Evolutionary conservation across 37 sponge, comb jelly and placozoan genomes (phyloP).

Genomic region (Oopsacas minuta): DNA sequence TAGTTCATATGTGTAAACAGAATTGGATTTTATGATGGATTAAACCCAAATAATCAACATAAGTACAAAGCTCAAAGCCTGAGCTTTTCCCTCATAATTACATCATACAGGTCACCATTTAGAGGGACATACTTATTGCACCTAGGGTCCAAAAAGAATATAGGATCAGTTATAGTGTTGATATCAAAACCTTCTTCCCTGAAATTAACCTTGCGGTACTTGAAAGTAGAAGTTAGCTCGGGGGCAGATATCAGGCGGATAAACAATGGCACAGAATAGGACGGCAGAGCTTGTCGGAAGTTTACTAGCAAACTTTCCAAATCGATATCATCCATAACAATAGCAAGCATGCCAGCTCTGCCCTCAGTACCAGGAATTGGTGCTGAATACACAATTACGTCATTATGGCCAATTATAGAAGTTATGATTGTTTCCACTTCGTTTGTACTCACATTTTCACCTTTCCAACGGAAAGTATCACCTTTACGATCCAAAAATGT

Average conservation of each 20-base stretch:
- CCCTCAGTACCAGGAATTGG: conserved; percentile 49
- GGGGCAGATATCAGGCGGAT: conserved; percentile 27
- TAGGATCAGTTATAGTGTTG: conserved; percentile 32
- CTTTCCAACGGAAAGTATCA: conserved; percentile 80
- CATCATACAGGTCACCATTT: conserved; percentile 8
- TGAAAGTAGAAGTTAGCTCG: conserved; percentile 44
- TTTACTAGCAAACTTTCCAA: conserved; percentile 24
- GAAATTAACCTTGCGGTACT: conserved; percentile 38
- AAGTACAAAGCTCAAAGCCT: too few species aligned
- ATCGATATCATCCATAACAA: conserved; percentile 27
- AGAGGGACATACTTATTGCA: conserved; percentile 49
- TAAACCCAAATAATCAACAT: too few species aligned
- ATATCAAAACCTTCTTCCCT: conserved; percentile 49
- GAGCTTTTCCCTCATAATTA: neutral
- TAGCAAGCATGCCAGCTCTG: conserved; percentile 54
- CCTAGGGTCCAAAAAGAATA: conserved; percentile 48
- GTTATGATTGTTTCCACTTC: conserved; percentile 48
- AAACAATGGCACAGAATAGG: conserved; percentile 60
- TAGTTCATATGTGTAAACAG: too few species aligned
- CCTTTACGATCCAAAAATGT: conserved; percentile 66
- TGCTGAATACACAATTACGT: conserved; percentile 59
- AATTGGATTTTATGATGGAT: too few species aligned
- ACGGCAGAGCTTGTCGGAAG: conserved; percentile 31
- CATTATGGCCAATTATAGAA: conserved; percentile 18
- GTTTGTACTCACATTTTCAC: conserved; percentile 70